Percentiles rank a stretch among this genome's conserved stretches.
These are phyloP conservation scores for Patagioenas fasciata DNA, from an alignment of 2,113 vertebrate genomes.

Conservation along the genomic window DNA sequence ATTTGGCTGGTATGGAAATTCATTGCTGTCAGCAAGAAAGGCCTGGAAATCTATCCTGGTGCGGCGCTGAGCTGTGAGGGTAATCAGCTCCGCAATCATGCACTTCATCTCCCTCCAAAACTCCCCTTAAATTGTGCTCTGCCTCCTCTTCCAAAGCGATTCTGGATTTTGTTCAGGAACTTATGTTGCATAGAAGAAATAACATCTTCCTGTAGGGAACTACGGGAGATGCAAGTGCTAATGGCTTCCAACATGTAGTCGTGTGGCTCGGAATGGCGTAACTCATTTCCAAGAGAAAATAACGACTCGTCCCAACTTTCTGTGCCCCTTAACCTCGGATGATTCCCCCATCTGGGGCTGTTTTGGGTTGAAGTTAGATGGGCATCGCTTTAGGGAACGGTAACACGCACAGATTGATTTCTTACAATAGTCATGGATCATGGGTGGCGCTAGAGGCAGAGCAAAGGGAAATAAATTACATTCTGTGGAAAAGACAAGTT, in stretches of 20 bases:
- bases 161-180: background rate
- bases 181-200: background rate
- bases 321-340: background rate
- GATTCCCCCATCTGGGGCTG: background rate
- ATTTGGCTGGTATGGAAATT: background rate
- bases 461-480: background rate
- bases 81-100: background rate
- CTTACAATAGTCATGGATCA: no score
- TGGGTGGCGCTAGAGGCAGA: background rate
- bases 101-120: background rate
- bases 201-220: background rate
- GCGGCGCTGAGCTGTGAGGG: background rate
- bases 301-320: background rate
- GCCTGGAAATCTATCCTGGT: background rate
- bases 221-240: background rate
- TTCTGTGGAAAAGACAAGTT: background rate
- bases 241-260: rapidly evolving
- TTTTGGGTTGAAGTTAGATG: background rate
- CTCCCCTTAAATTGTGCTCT: background rate
- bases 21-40: background rate
- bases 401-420: background rate
- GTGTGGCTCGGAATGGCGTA: background rate
- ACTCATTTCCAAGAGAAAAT: background rate
- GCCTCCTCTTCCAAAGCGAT: background rate
- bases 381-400: background rate